phyloP scores from a whole-genome alignment of 2,797 vertebrate genomes.

The Thaleichthys pacificus region DNA sequence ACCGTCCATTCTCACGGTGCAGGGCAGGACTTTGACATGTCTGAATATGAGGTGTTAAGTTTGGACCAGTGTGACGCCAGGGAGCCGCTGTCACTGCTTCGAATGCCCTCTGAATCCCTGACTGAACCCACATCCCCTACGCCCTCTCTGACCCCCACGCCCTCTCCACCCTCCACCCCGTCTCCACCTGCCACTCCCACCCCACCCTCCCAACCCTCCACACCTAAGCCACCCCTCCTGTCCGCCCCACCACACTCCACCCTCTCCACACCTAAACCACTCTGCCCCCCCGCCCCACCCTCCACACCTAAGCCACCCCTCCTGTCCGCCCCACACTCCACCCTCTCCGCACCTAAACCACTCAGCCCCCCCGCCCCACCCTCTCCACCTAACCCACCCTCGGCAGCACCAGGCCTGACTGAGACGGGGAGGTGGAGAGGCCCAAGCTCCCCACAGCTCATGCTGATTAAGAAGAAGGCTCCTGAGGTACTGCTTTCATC shows the following conservation, averaged over 20 bases:
- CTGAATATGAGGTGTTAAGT: constrained; percentile 77
- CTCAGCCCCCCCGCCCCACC: neutral
- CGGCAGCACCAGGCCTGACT: constrained; percentile 46
- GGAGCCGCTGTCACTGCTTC: constrained; percentile 48
- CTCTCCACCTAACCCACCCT: constrained; percentile 33
- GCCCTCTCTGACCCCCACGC: constrained; percentile 42
- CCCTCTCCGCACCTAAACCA: constrained; percentile 31
- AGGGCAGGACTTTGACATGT: constrained; percentile 76
- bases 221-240: neutral
- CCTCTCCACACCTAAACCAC: constrained; percentile 30
- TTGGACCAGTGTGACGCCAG: constrained; percentile 61
- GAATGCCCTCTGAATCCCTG: constrained; percentile 44
- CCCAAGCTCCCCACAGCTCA: constrained; percentile 64
- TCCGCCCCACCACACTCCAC: constrained; percentile 35
- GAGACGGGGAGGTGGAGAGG: constrained; percentile 57
- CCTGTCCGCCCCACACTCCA: constrained; percentile 31
- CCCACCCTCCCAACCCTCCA: constrained; percentile 31
- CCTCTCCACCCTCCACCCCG: constrained; percentile 33
- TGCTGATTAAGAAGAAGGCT: constrained; percentile 77
- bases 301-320: constrained; percentile 35
- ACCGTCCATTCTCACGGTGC: constrained; percentile 50
- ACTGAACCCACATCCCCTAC: constrained; percentile 44
- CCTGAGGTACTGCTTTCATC: constrained; percentile 73
- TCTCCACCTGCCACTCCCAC: constrained; percentile 28
- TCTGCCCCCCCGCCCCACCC: constrained; percentile 4